Conservation (phyloP, 1,140 invertebrate genomes). For the Episyrphus balteatus region DNA sequence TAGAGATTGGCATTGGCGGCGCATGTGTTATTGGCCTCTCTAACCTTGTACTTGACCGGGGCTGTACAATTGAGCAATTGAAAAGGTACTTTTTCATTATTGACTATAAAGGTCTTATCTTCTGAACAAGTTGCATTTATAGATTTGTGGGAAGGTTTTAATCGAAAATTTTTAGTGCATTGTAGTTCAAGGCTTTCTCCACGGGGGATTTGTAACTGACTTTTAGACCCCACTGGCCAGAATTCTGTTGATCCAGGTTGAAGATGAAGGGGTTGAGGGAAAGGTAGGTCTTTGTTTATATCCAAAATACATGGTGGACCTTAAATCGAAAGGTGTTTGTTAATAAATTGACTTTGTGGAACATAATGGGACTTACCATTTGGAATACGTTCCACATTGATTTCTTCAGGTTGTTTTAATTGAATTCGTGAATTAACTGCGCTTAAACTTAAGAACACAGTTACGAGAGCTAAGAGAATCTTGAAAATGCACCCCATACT, state of each 20-base stretch:
- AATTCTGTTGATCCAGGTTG: slow-evolving; percentile 13
- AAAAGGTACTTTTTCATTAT: slow-evolving; percentile 13
- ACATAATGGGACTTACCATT: too few species aligned
- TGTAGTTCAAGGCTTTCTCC: slow-evolving; percentile 20
- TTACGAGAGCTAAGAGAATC: too few species aligned
- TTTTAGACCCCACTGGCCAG: slow-evolving; percentile 20
- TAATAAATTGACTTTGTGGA: too few species aligned
- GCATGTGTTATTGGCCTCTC: slow-evolving; percentile 11
- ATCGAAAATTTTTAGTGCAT: slow-evolving; percentile 14
- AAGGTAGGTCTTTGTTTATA: slow-evolving; percentile 19
- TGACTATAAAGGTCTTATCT: slow-evolving; percentile 17
- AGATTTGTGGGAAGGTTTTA: not conserved
- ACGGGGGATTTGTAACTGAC: slow-evolving; percentile 16
- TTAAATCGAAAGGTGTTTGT: slow-evolving; percentile 2
- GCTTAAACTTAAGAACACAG: too few species aligned
- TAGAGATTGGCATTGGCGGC: slow-evolving; percentile 11
- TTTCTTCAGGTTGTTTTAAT: too few species aligned
- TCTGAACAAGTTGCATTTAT: slow-evolving; percentile 12
- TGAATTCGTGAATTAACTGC: too few species aligned
- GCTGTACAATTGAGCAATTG: slow-evolving; percentile 16
- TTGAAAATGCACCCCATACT: too few species aligned
- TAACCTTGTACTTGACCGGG: slow-evolving; percentile 12
- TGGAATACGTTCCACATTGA: too few species aligned
- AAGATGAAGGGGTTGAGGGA: slow-evolving; percentile 22
- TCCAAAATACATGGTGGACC: slow-evolving; percentile 17